phyloP scores from a whole-genome alignment of 2,797 vertebrate genomes.

The Poeciliopsis paucimaculata region DNA sequence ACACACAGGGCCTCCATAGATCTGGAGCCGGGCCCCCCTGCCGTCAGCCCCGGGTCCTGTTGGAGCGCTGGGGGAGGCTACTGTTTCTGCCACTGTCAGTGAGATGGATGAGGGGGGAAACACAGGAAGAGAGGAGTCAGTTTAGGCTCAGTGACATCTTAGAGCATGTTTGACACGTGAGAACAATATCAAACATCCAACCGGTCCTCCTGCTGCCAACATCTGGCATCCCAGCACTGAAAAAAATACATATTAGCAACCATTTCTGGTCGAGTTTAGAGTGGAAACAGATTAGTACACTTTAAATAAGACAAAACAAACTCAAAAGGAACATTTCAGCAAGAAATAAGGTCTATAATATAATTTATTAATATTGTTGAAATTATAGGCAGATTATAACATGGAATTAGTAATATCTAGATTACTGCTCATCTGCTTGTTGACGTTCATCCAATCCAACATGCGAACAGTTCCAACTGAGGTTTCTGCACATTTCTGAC shows the following conservation, averaged over 20 bases:
- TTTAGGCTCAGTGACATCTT: constrained; percentile 50
- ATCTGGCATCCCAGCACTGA: constrained; percentile 48
- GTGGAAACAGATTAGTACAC: too few species aligned
- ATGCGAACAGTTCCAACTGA: too few species aligned
- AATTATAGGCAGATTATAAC: too few species aligned
- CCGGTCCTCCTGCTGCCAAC: constrained; percentile 27
- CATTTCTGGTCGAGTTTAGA: too few species aligned
- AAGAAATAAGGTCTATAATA: too few species aligned
- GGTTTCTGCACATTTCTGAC: too few species aligned
- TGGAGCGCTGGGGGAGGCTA: constrained; percentile 62
- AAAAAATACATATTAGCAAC: constrained; percentile 30
- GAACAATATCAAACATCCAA: constrained; percentile 33
- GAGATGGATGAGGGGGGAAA: constrained; percentile 74
- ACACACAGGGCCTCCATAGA: constrained; percentile 69
- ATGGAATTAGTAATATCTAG: too few species aligned
- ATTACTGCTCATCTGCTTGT: too few species aligned
- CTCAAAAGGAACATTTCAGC: too few species aligned
- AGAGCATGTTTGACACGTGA: constrained; percentile 52
- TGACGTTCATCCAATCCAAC: too few species aligned
- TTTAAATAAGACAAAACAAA: too few species aligned
- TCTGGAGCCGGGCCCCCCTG: constrained; percentile 45
- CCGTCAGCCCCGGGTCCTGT: constrained; percentile 38
- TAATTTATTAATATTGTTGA: too few species aligned
- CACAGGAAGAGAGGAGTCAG: constrained; percentile 39
- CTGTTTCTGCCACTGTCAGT: constrained; percentile 73